Evolutionary conservation across 2,888 invertebrate genomes (phyloP).

Genomic region (Apamea crenata): DNA sequence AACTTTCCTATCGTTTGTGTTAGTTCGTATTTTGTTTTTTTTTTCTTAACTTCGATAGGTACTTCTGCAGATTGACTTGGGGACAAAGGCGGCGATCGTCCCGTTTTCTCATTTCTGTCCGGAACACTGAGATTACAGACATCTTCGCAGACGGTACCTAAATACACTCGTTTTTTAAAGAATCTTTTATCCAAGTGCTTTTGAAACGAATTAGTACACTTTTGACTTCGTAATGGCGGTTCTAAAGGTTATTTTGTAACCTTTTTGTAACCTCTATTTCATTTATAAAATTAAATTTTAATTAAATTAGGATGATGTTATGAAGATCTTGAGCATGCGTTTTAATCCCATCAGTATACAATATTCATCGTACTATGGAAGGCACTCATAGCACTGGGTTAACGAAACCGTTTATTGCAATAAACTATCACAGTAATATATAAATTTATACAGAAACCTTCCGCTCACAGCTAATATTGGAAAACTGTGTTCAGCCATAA

Average conservation of each 20-base stretch:
- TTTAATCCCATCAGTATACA: not conserved
- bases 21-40: conserved; percentile 30
- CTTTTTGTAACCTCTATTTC: conserved; percentile 2
- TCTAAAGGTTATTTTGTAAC: conserved; percentile 25
- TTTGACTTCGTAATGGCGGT: conserved; percentile 1
- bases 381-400: not conserved
- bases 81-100: conserved; percentile 34
- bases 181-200: conserved; percentile 23
- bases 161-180: conserved; percentile 31
- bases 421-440: conserved; percentile 28
- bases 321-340: not conserved
- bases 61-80: conserved; percentile 48
- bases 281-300: not conserved
- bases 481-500: conserved; percentile 25
- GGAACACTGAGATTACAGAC: conserved; percentile 39
- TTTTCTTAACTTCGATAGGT: conserved; percentile 41
- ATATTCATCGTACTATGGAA: not conserved
- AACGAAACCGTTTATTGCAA: not conserved
- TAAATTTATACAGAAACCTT: conserved; percentile 9
- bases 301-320: not conserved
- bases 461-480: conserved; percentile 24
- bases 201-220: conserved; percentile 35
- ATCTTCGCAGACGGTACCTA: conserved; percentile 22
- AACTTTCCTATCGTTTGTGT: conserved; percentile 40
- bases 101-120: conserved; percentile 46